Evolutionary conservation across 2,888 invertebrate genomes (phyloP), one percentile per base, ranked within the genome.

Genomic region (Acleris emargana): DNA sequence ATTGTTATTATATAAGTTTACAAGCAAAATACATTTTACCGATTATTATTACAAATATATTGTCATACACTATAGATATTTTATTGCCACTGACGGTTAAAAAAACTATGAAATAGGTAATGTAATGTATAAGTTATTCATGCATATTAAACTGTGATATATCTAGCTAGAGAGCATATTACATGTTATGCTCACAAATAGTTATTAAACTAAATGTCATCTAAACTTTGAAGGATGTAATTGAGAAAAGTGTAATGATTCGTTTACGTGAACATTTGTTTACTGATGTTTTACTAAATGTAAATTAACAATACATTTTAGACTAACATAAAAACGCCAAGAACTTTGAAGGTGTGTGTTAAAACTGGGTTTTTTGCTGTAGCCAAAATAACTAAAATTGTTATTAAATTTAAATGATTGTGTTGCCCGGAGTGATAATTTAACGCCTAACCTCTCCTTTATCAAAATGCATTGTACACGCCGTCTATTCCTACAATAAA

Each of bases 401-500:
- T 11, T 1, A 2, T 32, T 32, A 11, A 32, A 38, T 13, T 13
- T 38, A 11, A 13, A 13, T 4, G 13, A 38, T 45, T 7, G 45
- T 45, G 17, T 45, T 45, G 45, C 45, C 38, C 0, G 45, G 17
- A 45, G 45, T n/a, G 5, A n/a, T 17, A 53, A 54, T 20, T 25
- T 59, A 49, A 59, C 18, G n/a, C 50, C 52, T 38, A 53, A 11
- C 17, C 18, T 25, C 53, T 32, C 28, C 28, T 9, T 54, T 83
- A 80, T 80, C 77, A 83, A 83, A 82, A 81, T 78, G 75, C 79
- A 81, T 32, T 77, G 72, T 76, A 73, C 71, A 73, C 80, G 79
- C 74, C 43, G 67, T 73, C 80, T 84, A 84, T 74, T 59, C 70
- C 89, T 89, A 89, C 82, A 72, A 78, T 89, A 89, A 89, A 89